Evolutionary conservation across 2,888 invertebrate genomes (phyloP).

Genomic region (Amphipoea oculea): DNA sequence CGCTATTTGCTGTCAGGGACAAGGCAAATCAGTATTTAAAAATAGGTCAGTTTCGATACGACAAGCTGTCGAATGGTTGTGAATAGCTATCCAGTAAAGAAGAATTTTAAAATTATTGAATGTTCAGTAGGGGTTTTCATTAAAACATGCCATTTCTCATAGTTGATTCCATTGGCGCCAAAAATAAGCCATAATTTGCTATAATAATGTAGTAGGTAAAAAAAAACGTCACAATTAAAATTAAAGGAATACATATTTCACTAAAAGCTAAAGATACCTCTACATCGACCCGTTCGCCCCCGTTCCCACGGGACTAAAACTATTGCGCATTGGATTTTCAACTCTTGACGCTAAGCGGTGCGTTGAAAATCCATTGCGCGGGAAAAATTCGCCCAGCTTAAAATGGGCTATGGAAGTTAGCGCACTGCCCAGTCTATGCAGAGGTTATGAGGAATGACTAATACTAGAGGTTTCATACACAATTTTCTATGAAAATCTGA

Average conservation of each 20-base stretch:
- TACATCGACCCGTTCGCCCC: not conserved
- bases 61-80: not conserved
- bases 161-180: constrained; percentile 23
- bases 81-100: not conserved
- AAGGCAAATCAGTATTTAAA: not conserved
- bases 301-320: too few species aligned
- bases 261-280: constrained; percentile 19
- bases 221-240: constrained; percentile 22
- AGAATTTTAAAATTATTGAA: not conserved
- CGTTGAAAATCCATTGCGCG: not conserved
- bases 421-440: not conserved
- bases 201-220: not conserved
- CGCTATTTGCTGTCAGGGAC: not conserved
- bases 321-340: not conserved
- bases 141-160: not conserved
- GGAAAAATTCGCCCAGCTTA: not conserved
- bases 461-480: constrained; percentile 16
- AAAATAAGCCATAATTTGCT: not conserved
- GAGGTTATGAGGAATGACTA: constrained; percentile 38
- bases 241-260: constrained; percentile 49
- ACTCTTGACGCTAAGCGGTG: not conserved
- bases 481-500: not conserved
- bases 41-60: not conserved
- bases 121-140: not conserved
- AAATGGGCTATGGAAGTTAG: not conserved